These are phyloP conservation scores for Phyllopteryx taeniolatus DNA, from an alignment of 2,113 vertebrate genomes.

Conservation along the genomic window DNA sequence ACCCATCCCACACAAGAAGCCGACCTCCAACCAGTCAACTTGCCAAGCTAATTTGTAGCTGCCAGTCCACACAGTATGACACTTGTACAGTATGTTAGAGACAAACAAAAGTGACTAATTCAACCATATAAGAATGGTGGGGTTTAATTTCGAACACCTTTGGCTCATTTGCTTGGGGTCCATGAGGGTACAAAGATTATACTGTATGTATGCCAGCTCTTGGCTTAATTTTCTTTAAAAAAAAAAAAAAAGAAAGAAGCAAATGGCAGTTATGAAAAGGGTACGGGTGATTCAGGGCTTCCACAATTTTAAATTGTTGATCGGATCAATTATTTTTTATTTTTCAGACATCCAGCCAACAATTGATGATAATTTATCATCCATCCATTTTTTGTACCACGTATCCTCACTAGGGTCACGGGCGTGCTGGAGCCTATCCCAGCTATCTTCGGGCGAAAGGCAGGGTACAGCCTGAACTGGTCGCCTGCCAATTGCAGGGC, in stretches of 20 bases:
- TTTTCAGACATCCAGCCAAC: not conserved
- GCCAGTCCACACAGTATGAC: constrained; percentile 70
- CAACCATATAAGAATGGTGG: constrained; percentile 51
- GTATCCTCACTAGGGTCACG: too few species aligned
- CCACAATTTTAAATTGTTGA: too few species aligned
- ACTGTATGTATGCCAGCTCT: constrained; percentile 8
- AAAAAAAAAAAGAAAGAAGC: constrained; percentile 19
- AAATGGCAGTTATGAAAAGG: not conserved
- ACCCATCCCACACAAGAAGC: not conserved
- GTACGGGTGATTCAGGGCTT: too few species aligned
- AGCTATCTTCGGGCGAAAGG: too few species aligned
- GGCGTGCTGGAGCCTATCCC: too few species aligned
- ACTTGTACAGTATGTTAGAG: constrained; percentile 72
- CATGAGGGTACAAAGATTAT: constrained; percentile 27
- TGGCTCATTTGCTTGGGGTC: constrained; percentile 34
- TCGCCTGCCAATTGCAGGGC: too few species aligned
- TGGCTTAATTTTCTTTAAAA: too few species aligned
- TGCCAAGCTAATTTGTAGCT: constrained; percentile 75
- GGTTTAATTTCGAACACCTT: constrained; percentile 33
- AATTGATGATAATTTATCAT: not conserved
- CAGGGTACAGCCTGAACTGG: too few species aligned
- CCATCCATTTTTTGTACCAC: too few species aligned
- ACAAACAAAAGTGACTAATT: constrained; percentile 51
- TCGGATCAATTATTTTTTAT: too few species aligned
- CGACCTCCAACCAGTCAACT: constrained; percentile 60